Conservation (phyloP, 92 coral and sea anemone species). For the Palythoa heliodiscus region DNA sequence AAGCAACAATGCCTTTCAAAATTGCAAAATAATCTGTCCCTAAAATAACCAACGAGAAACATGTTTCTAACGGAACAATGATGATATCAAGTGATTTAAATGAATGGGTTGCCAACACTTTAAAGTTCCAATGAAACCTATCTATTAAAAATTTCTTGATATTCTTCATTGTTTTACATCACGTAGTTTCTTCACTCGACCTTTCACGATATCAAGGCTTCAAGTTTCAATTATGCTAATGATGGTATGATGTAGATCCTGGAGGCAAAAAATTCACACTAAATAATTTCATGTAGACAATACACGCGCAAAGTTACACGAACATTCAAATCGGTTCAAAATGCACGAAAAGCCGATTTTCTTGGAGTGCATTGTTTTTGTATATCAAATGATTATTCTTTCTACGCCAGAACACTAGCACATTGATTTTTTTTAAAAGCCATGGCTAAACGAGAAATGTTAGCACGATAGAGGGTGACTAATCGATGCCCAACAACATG, state of each 20-base stretch:
- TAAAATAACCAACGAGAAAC: slow-evolving; percentile 3
- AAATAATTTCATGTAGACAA: slow-evolving; percentile 1
- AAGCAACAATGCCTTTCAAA: slow-evolving; percentile 4
- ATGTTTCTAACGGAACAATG: slow-evolving; percentile 4
- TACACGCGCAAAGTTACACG: slow-evolving; percentile 6
- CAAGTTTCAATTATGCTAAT: slow-evolving; percentile 2
- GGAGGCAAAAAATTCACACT: slow-evolving; percentile 4
- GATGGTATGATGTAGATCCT: slow-evolving; percentile 4
- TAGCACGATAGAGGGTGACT: slow-evolving; percentile 6
- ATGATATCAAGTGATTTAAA: slow-evolving; percentile 1
- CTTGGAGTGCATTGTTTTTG: slow-evolving; percentile 4
- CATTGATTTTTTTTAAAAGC: slow-evolving; percentile 1
- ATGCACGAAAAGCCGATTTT: slow-evolving; percentile 4
- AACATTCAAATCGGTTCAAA: slow-evolving; percentile 3
- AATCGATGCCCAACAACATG: slow-evolving; percentile 5
- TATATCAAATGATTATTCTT: slow-evolving; percentile 1
- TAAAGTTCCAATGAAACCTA: slow-evolving; percentile 3
- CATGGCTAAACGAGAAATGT: slow-evolving; percentile 4
- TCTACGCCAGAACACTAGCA: slow-evolving; percentile 6
- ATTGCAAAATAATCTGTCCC: slow-evolving; percentile 4
- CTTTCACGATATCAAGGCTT: slow-evolving; percentile 4
- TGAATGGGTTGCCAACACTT: slow-evolving; percentile 5
- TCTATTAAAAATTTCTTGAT: slow-evolving; percentile 1
- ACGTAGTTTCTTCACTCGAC: slow-evolving; percentile 5
- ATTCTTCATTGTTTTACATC: slow-evolving; percentile 2